These are phyloP conservation scores for Hydrophis major DNA, from an alignment of 2,797 vertebrate species.

Conservation along the genomic window DNA sequence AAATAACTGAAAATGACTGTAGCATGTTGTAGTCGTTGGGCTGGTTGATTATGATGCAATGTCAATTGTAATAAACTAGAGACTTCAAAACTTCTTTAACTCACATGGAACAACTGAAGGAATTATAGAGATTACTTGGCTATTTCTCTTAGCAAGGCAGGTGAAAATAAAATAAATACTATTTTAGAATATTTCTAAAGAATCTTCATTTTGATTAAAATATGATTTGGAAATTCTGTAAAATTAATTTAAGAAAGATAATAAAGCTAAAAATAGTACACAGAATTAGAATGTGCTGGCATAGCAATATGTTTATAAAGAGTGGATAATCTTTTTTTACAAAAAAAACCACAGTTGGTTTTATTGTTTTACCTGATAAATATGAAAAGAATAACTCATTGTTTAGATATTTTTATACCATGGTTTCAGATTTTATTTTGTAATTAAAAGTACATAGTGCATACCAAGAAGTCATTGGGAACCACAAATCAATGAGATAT, in stretches of 20 bases:
- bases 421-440: not conserved
- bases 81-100: not conserved
- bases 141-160: not conserved
- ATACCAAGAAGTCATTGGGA: not conserved
- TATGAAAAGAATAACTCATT: no score
- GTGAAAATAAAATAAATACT: not conserved
- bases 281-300: not conserved
- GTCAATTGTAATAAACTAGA: not conserved
- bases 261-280: not conserved
- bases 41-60: not conserved
- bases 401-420: not conserved
- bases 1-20: not conserved
- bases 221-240: not conserved
- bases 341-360: not conserved
- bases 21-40: not conserved
- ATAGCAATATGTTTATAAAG: not conserved
- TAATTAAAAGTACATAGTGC: not conserved
- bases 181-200: not conserved
- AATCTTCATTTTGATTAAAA: not conserved
- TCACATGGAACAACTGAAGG: not conserved
- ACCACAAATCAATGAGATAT: not conserved
- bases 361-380: not conserved
- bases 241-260: not conserved
- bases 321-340: not conserved
- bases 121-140: not conserved